Percentiles rank a stretch among this genome's conserved stretches.
These are phyloP conservation scores for Ranitomeya imitator DNA, from an alignment of 2,113 vertebrate species.

Conservation along the genomic window DNA sequence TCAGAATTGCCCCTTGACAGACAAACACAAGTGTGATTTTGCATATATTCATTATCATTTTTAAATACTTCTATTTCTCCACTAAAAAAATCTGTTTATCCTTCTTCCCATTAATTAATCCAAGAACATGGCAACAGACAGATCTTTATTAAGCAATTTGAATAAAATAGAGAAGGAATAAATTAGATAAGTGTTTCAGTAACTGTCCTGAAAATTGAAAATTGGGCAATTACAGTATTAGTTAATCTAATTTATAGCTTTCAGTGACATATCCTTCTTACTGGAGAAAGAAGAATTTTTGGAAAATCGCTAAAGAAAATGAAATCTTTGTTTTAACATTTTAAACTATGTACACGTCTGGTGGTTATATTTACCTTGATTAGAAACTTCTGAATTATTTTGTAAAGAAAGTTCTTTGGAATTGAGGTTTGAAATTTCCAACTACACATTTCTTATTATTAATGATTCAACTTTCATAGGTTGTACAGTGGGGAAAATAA, in stretches of 20 bases:
- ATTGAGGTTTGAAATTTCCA: neutral
- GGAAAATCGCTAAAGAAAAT: neutral
- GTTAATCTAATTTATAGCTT: conserved; percentile 25
- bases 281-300: neutral
- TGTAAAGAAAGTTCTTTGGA: neutral
- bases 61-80: neutral
- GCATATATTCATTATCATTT: neutral
- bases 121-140: neutral
- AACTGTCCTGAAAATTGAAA: conserved; percentile 1
- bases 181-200: conserved; percentile 24
- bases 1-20: neutral
- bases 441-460: neutral
- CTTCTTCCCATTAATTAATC: neutral
- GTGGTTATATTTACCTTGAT: neutral
- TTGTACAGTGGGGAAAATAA: too few relatives aligned
- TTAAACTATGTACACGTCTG: neutral
- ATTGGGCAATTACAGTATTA: conserved; percentile 30
- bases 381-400: neutral
- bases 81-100: neutral
- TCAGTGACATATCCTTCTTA: conserved; percentile 7
- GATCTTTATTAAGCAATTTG: conserved; percentile 2
- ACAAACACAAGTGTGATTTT: neutral
- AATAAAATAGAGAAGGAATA: neutral
- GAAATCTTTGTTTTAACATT: neutral
- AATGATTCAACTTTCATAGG: neutral